Percentiles rank a stretch among this genome's conserved stretches.
Conservation (phyloP, 2,113 vertebrate species). For the Poicephalus meyeri region DNA sequence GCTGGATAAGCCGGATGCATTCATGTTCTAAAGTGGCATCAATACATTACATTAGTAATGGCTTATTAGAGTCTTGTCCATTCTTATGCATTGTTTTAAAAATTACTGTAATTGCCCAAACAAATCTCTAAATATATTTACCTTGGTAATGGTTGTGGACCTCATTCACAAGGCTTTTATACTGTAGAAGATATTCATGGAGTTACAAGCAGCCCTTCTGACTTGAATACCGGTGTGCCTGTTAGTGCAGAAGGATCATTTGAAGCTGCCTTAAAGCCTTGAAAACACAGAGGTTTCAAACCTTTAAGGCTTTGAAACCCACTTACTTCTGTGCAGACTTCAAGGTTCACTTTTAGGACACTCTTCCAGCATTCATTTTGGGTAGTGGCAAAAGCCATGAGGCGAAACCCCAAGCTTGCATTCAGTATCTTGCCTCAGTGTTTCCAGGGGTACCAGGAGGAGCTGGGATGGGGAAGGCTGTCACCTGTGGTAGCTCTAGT, state of each 20-base stretch:
- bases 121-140: conserved; percentile 37
- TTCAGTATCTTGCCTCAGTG: not conserved
- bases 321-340: not conserved
- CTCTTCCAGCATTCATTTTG: not conserved
- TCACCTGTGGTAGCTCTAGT: not conserved
- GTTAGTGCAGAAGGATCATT: not conserved
- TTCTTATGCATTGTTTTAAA: conserved; percentile 51
- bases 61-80: conserved; percentile 4
- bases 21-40: not conserved
- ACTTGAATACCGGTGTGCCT: not conserved
- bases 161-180: conserved; percentile 36
- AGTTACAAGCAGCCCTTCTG: not conserved
- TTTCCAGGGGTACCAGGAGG: not conserved
- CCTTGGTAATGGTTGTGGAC: not conserved
- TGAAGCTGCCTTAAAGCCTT: not conserved
- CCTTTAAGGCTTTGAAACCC: not conserved
- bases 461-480: not conserved
- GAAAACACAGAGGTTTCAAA: not conserved
- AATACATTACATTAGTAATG: conserved; percentile 33
- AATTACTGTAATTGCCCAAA: conserved; percentile 57
- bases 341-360: not conserved
- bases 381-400: not conserved
- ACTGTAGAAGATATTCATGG: not conserved
- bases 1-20: not conserved
- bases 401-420: fast-evolving